Conservation (phyloP, 30 jellyfish, hydroid and myxozoan genomes). For the Aurelia coerulea region DNA sequence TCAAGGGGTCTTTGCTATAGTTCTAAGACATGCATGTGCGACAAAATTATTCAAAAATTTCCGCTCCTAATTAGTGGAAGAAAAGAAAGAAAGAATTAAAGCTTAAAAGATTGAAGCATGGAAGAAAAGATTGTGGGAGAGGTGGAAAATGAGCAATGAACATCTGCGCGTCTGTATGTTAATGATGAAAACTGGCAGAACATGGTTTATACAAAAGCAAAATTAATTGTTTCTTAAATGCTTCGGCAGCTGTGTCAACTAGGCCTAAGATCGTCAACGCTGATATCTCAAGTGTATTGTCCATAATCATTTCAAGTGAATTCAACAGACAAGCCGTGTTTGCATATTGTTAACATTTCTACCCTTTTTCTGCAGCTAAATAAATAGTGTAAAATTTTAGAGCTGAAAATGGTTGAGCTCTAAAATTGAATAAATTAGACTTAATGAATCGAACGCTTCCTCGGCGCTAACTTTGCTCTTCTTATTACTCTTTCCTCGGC, state of each 20-base stretch:
- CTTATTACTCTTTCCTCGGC: too few relatives aligned
- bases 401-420: neutral
- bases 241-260: neutral
- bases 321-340: slow-evolving; percentile 1
- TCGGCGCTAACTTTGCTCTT: too few relatives aligned
- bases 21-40: too few relatives aligned
- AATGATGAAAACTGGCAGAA: slow-evolving; percentile 3
- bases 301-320: neutral
- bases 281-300: neutral
- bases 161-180: too few relatives aligned
- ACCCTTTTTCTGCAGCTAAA: neutral
- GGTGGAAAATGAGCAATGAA: too few relatives aligned
- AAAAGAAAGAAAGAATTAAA: too few relatives aligned
- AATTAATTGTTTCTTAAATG: neutral
- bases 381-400: neutral
- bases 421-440: neutral
- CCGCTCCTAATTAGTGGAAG: too few relatives aligned
- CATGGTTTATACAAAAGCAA: neutral
- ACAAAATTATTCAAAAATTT: too few relatives aligned
- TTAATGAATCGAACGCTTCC: neutral
- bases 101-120: too few relatives aligned
- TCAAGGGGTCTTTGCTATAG: too few relatives aligned
- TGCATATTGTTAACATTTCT: slow-evolving; percentile 1
- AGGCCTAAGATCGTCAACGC: neutral
- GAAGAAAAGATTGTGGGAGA: too few relatives aligned